Evolutionary conservation across 1,140 invertebrate genomes (phyloP).

Genomic region (Pararge aegeria): DNA sequence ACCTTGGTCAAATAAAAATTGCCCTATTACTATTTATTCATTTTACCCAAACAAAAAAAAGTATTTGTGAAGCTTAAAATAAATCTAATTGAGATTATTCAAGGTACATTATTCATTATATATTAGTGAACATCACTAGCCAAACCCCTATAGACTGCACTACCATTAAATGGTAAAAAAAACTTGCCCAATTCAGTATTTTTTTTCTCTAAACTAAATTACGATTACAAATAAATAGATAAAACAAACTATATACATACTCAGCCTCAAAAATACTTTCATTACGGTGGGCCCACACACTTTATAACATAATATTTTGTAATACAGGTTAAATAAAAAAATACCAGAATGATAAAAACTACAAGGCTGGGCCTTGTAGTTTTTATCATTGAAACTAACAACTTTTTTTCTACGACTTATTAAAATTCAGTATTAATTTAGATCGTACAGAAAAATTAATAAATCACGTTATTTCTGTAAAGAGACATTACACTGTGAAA

Average conservation of each 20-base stretch:
- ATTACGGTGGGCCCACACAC: slow-evolving; percentile 17
- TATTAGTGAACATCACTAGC: slow-evolving; percentile 60
- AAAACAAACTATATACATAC: slow-evolving; percentile 65
- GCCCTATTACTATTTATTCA: not conserved
- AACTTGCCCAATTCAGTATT: slow-evolving; percentile 36
- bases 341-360: too few species aligned
- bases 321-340: too few species aligned
- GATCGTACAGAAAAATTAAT: too few species aligned
- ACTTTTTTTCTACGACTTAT: too few species aligned
- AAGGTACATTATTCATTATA: slow-evolving; percentile 65
- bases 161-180: slow-evolving; percentile 60
- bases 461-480: too few species aligned
- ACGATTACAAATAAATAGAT: slow-evolving; percentile 66
- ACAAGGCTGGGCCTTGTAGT: too few species aligned
- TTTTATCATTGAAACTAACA: too few species aligned
- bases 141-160: slow-evolving; percentile 41
- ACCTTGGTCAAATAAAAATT: not conserved
- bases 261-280: slow-evolving; percentile 62
- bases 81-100: slow-evolving; percentile 72
- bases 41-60: slow-evolving; percentile 36
- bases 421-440: too few species aligned
- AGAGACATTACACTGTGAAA: too few species aligned
- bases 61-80: slow-evolving; percentile 46
- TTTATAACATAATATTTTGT: too few species aligned
- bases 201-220: slow-evolving; percentile 45